Evolutionary conservation across 64 coral and sea anemone genomes (phyloP), one percentile per base, ranked within the genome.

Genomic region (Catalaphyllia jardinei): DNA sequence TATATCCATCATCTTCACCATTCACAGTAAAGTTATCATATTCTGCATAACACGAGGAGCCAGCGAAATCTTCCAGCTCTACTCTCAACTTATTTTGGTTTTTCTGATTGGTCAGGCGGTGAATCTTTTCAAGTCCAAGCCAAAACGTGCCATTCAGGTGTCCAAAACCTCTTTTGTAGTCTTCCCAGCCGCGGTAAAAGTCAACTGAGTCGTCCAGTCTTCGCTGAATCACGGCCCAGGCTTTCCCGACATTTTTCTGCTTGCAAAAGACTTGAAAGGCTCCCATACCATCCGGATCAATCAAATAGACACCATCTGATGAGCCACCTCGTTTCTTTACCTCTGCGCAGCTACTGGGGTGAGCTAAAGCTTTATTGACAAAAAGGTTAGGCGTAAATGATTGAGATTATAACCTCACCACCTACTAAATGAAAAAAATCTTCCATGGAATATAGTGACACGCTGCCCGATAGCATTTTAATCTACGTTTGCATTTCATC

Each of bases 91-190:
- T 65, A 10, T 78, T 17, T n/a, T 74, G 42, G 14, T 22, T 4
- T 52, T 39, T 29, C 63, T 55, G 25, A 87, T 74, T 52, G 67
- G 69, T 74, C 35, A 87, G 18, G 7, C 85, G 42, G 24, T 31
- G 2, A 0, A 87, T 87, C 29, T 87, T 87, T 55, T 74, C 20
- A 52, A 87, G 67, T 25, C 85, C 85, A 0, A 87, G 85, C 85
- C 85, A 87, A 19, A 74, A 87, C 49, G 73, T 46, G 2, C 85
- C 67, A 15, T 25, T 17, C 49, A 87, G 35, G 25, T 74, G 24
- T 18, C 85, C 85, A 74, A 87, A 87, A 29, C 85, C 85, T 19
- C 30, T 17, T 24, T 87, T 74, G 69, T 87, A 87, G 13, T 87
- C 67, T 16, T 20, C 12, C 85, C 85, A 87, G 14, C 20, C 54